Conservation (phyloP, 37 sponge, comb jelly and placozoan genomes). For the Beroe ovata region DNA sequence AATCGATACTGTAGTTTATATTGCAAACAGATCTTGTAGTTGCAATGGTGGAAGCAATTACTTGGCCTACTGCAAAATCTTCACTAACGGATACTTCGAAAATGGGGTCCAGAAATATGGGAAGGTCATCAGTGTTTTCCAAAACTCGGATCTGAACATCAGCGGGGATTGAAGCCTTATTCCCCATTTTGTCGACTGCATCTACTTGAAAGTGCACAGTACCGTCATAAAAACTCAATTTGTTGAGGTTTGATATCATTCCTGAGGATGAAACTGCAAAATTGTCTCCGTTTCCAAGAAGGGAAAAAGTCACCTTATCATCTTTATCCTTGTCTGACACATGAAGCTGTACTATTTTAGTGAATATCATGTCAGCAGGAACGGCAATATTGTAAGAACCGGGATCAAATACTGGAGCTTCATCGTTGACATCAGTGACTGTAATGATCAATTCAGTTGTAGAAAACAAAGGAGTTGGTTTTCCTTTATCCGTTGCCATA, state of each 20-base stretch:
- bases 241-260: background rate
- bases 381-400: background rate
- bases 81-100: background rate
- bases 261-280: slow-evolving; percentile 19
- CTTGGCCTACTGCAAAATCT: background rate
- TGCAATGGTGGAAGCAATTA: background rate
- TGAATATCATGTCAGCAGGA: slow-evolving; percentile 5
- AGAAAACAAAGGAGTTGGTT: background rate
- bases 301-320: background rate
- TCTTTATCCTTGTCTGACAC: background rate
- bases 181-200: background rate
- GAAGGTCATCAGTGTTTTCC: background rate
- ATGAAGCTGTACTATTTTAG: background rate
- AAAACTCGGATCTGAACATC: background rate
- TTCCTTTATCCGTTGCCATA: background rate
- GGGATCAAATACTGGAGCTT: background rate
- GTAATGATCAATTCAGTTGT: slow-evolving; percentile 14
- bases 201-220: background rate
- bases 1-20: background rate
- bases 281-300: background rate
- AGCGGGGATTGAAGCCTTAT: background rate
- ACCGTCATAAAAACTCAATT: background rate
- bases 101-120: background rate
- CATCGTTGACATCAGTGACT: slow-evolving; percentile 10
- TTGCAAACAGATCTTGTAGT: background rate